Conservation (phyloP, 64 coral and sea anemone genomes). For the Hydrozoanthus tunicans region DNA sequence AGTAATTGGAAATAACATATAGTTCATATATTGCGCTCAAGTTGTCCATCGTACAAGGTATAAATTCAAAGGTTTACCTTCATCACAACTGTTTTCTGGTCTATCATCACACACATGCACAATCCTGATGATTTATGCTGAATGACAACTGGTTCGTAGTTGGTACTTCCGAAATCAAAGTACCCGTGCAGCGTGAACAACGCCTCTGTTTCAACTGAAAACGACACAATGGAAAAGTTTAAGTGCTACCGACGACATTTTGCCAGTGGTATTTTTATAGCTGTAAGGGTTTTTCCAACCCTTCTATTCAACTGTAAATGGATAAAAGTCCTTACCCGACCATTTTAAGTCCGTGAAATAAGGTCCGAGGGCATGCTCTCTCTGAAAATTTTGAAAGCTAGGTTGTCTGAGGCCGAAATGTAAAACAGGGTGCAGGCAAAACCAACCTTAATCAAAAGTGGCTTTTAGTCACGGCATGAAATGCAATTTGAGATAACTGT, state of each 20-base stretch:
- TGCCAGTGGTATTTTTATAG: too few species aligned
- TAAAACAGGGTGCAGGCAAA: too few species aligned
- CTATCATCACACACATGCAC: not conserved
- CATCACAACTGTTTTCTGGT: not conserved
- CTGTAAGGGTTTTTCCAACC: not conserved
- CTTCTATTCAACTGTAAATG: too few species aligned
- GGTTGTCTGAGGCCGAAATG: too few species aligned
- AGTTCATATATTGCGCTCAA: not conserved
- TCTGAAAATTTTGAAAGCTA: too few species aligned
- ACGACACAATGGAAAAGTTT: not conserved
- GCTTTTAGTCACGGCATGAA: too few species aligned
- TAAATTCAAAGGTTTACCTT: not conserved
- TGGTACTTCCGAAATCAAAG: not conserved
- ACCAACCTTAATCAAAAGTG: too few species aligned
- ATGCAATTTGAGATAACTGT: not conserved
- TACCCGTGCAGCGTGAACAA: conserved; percentile 8
- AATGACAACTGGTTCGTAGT: conserved; percentile 7
- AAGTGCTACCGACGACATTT: too few species aligned
- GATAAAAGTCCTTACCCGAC: too few species aligned
- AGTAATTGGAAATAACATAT: too few species aligned
- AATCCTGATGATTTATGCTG: conserved; percentile 2
- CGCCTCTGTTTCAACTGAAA: not conserved
- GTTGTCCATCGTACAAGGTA: not conserved
- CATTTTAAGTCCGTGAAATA: too few species aligned
- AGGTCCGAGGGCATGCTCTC: too few species aligned